A percentile compares a stretch with the other conserved stretches of the same genome.
Conservation (phyloP, 92 coral and sea anemone species). For the Chrysogorgia sp. region DNA sequence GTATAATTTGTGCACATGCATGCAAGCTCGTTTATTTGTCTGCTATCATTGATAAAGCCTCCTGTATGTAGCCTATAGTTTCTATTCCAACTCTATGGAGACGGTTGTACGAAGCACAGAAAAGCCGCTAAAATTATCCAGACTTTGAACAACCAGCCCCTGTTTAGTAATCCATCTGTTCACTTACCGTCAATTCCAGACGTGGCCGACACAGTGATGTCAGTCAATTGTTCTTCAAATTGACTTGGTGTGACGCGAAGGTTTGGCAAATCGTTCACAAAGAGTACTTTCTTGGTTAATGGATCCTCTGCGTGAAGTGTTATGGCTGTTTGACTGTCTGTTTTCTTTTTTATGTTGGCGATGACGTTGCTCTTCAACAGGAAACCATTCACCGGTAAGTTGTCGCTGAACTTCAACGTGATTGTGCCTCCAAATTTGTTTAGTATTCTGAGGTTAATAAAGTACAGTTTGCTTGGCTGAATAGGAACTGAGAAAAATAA, state of each 20-base stretch:
- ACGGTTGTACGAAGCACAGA: too few species aligned
- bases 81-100: too few species aligned
- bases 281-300: conserved; percentile 57
- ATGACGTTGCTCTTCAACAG: conserved; percentile 45
- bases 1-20: neutral
- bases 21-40: neutral
- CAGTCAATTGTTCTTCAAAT: conserved; percentile 70
- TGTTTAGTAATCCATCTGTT: too few species aligned
- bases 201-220: conserved; percentile 47
- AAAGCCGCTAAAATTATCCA: too few species aligned
- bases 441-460: conserved; percentile 66
- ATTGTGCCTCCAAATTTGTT: conserved; percentile 67
- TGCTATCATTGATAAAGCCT: too few species aligned
- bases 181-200: conserved; percentile 67
- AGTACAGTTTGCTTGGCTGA: conserved; percentile 86
- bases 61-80: too few species aligned
- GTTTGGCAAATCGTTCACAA: conserved; percentile 68
- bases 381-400: conserved; percentile 79
- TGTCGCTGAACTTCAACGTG: conserved; percentile 73
- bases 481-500: conserved; percentile 61
- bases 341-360: conserved; percentile 68
- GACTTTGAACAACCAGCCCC: too few species aligned
- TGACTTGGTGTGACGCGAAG: conserved; percentile 71
- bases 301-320: conserved; percentile 72
- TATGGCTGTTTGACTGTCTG: conserved; percentile 69